A percentile compares a stretch with the other conserved stretches of the same genome.
phyloP scores from a whole-genome alignment of 2,888 invertebrate genomes.

The Polydesmus complanatus region DNA sequence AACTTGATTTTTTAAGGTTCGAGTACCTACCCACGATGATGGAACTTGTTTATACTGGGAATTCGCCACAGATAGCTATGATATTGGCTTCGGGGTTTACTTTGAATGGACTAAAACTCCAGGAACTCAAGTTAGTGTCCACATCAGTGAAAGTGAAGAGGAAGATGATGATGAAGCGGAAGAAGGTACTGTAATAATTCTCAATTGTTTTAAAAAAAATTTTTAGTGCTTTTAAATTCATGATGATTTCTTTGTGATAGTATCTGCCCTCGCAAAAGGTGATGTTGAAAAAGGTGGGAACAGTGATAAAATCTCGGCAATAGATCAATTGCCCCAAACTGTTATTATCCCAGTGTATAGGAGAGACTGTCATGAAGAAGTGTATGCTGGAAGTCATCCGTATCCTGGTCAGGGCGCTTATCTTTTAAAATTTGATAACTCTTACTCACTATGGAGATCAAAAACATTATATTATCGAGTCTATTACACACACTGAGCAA shows the following conservation, averaged over 20 bases:
- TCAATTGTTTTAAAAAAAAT: neutral
- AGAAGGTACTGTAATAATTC: neutral
- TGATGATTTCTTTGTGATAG: neutral
- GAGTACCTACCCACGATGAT: slow-evolving; percentile 90
- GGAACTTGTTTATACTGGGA: slow-evolving; percentile 96
- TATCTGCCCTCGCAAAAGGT: slow-evolving; percentile 24
- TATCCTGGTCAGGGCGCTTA: slow-evolving; percentile 97
- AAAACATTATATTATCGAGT: slow-evolving; percentile 98
- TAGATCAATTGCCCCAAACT: slow-evolving; percentile 48
- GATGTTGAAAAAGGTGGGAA: slow-evolving; percentile 48
- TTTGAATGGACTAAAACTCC: slow-evolving; percentile 93
- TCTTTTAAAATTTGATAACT: slow-evolving; percentile 96
- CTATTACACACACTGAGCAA: slow-evolving; percentile 65
- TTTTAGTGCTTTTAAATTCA: neutral
- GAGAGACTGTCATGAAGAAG: slow-evolving; percentile 90
- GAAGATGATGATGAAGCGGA: slow-evolving; percentile 44
- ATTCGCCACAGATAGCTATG: slow-evolving; percentile 95
- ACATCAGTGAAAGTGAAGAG: slow-evolving; percentile 89
- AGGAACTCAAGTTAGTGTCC: slow-evolving; percentile 73
- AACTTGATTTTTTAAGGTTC: slow-evolving; percentile 38
- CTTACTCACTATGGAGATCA: slow-evolving; percentile 96
- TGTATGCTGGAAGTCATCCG: slow-evolving; percentile 91
- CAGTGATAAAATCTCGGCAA: slow-evolving; percentile 21
- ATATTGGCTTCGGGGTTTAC: slow-evolving; percentile 93
- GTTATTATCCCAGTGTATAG: slow-evolving; percentile 89